A percentile compares a stretch with the other conserved stretches of the same genome.
phyloP scores from a whole-genome alignment of 2,888 invertebrate species.

The Caenorhabditis sp. region DNA sequence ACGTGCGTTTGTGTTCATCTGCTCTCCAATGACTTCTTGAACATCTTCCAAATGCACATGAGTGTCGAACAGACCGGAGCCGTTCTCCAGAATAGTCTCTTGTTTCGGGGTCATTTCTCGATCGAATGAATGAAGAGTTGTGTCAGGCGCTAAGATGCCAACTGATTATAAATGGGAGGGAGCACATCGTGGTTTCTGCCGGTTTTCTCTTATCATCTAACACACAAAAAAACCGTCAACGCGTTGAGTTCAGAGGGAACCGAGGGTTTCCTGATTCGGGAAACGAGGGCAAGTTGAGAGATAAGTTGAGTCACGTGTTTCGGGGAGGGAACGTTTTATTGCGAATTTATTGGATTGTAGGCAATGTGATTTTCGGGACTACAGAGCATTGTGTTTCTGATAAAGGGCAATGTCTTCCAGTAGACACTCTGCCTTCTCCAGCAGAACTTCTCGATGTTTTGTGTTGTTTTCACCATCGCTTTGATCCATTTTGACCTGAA shows the following conservation, averaged over 20 bases:
- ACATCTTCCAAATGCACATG: slow-evolving; percentile 59
- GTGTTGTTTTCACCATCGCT: not conserved
- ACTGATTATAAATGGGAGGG: slow-evolving; percentile 27
- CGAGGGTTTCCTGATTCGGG: not conserved
- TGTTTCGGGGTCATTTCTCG: not conserved
- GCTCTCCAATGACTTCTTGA: slow-evolving; percentile 33
- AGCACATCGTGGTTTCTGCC: slow-evolving; percentile 56
- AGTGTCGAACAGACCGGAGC: slow-evolving; percentile 52
- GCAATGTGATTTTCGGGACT: not conserved
- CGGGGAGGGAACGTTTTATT: not conserved
- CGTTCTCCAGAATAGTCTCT: slow-evolving; percentile 32
- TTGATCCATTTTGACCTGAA: slow-evolving; percentile 1
- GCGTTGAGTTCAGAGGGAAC: not conserved
- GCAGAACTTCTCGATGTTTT: slow-evolving; percentile 11
- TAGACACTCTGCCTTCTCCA: slow-evolving; percentile 30
- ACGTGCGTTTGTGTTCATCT: slow-evolving; percentile 30
- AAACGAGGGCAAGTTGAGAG: not conserved
- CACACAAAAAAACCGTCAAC: slow-evolving; percentile 31
- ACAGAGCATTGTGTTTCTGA: not conserved
- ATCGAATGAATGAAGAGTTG: not conserved
- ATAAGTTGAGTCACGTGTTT: not conserved
- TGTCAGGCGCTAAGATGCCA: slow-evolving; percentile 1
- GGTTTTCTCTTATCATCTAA: slow-evolving; percentile 31
- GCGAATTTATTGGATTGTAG: not conserved
- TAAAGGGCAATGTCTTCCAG: slow-evolving; percentile 26